Evolutionary conservation across 1,140 invertebrate species (phyloP).

Genomic region (Nasonia longicornis): DNA sequence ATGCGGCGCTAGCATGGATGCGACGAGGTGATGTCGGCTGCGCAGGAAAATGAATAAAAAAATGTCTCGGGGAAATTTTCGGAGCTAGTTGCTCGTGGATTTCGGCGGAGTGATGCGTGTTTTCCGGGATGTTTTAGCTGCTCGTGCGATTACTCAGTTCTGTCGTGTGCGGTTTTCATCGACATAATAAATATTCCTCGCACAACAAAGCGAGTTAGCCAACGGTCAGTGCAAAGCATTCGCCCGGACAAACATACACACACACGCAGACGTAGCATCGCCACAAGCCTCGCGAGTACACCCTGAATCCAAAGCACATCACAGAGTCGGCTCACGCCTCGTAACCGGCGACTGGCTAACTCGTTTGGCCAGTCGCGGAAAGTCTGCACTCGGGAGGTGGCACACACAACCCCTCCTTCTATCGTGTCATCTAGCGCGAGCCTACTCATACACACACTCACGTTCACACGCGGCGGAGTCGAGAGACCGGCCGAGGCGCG

Average conservation of each 20-base stretch:
- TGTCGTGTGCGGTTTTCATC: too few species aligned
- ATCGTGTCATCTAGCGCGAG: not conserved
- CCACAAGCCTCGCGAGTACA: not conserved
- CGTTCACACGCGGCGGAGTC: too few species aligned
- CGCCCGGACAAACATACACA: too few species aligned
- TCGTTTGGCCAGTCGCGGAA: conserved; percentile 7
- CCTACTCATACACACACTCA: not conserved
- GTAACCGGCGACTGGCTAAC: not conserved
- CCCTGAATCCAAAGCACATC: not conserved
- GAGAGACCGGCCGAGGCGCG: not conserved
- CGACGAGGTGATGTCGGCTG: not conserved
- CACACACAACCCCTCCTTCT: conserved; percentile 2
- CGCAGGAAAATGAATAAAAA: not conserved
- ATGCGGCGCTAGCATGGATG: conserved; percentile 10
- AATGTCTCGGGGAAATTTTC: not conserved
- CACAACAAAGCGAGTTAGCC: too few species aligned
- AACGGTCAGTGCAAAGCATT: too few species aligned
- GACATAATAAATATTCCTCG: too few species aligned
- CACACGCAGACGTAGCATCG: too few species aligned
- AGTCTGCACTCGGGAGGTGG: not conserved
- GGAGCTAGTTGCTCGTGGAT: too few species aligned
- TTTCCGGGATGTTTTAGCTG: too few species aligned
- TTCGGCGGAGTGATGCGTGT: too few species aligned
- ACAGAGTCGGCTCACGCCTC: not conserved
- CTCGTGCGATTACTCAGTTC: too few species aligned